Percentiles rank a stretch among this genome's conserved stretches.
phyloP scores from a whole-genome alignment of 2,888 invertebrate species.

The Dendrolimus houi region DNA sequence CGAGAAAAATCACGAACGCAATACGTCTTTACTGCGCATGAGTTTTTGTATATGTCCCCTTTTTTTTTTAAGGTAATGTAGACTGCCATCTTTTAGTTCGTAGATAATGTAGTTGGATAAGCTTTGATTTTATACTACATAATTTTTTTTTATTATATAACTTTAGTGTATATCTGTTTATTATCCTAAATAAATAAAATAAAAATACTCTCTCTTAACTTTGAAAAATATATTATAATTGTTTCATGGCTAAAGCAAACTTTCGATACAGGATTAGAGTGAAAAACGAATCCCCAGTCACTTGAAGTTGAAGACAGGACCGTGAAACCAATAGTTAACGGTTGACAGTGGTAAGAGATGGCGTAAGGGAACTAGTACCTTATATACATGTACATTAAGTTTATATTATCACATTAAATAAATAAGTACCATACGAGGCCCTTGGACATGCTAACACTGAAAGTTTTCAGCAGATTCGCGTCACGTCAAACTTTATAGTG shows the following conservation, averaged over 20 bases:
- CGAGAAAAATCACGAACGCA: too few species aligned
- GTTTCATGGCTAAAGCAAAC: not conserved
- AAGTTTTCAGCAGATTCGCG: not conserved
- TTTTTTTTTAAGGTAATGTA: too few species aligned
- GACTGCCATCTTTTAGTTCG: too few species aligned
- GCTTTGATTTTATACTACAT: too few species aligned
- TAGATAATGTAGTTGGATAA: too few species aligned
- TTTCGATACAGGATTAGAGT: slow-evolving; percentile 24
- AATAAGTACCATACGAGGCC: not conserved
- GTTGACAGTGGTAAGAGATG: slow-evolving; percentile 7
- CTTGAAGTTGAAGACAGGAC: slow-evolving; percentile 31
- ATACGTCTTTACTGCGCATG: too few species aligned
- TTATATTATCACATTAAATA: not conserved
- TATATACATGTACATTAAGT: not conserved
- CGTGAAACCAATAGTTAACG: slow-evolving; percentile 36
- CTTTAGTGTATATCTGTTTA: too few species aligned
- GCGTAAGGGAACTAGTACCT: not conserved
- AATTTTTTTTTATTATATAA: too few species aligned
- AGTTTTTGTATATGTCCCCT: too few species aligned
- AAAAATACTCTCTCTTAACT: too few species aligned
- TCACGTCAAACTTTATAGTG: not conserved
- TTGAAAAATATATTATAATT: too few species aligned
- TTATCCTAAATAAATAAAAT: too few species aligned
- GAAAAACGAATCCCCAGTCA: slow-evolving; percentile 35
- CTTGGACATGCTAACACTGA: not conserved